Evolutionary conservation across 2,888 invertebrate species (phyloP).

Genomic region (Eupithecia centaureata): DNA sequence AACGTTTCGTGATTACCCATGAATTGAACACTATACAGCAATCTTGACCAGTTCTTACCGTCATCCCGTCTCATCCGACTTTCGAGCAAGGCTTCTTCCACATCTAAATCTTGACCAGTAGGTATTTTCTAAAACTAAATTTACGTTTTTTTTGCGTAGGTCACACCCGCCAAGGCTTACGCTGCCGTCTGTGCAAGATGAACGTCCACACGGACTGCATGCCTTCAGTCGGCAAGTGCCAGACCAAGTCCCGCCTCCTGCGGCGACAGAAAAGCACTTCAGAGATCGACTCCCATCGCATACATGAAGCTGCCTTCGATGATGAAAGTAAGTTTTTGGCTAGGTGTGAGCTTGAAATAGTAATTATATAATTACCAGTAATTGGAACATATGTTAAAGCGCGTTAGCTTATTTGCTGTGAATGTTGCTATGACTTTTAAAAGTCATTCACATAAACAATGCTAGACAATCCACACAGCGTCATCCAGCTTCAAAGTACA

Average conservation of each 20-base stretch:
- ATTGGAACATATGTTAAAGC: constrained; percentile 16
- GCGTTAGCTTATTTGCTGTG: not conserved
- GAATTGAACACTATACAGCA: too few species aligned
- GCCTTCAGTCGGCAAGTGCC: constrained; percentile 92
- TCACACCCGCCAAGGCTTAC: constrained; percentile 95
- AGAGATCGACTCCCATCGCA: constrained; percentile 88
- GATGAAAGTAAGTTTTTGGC: constrained; percentile 90
- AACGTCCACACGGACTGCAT: constrained; percentile 96
- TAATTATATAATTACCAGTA: not conserved
- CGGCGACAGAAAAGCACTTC: constrained; percentile 95
- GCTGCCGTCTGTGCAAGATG: constrained; percentile 95
- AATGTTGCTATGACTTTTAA: not conserved
- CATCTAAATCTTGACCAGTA: too few species aligned
- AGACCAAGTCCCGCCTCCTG: constrained; percentile 92
- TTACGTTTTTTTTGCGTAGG: constrained; percentile 78
- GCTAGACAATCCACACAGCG: too few species aligned
- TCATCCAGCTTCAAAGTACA: too few species aligned
- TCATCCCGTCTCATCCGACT: too few species aligned
- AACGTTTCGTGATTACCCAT: too few species aligned
- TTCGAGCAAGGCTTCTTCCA: too few species aligned
- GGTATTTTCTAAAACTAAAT: not conserved
- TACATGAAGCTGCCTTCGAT: constrained; percentile 85
- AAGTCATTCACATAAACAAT: too few species aligned
- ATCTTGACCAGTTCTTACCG: too few species aligned
- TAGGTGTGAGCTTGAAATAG: not conserved